phyloP scores from a whole-genome alignment of 2,113 vertebrate species.

The Cryptomyrus ogoouensis region DNA sequence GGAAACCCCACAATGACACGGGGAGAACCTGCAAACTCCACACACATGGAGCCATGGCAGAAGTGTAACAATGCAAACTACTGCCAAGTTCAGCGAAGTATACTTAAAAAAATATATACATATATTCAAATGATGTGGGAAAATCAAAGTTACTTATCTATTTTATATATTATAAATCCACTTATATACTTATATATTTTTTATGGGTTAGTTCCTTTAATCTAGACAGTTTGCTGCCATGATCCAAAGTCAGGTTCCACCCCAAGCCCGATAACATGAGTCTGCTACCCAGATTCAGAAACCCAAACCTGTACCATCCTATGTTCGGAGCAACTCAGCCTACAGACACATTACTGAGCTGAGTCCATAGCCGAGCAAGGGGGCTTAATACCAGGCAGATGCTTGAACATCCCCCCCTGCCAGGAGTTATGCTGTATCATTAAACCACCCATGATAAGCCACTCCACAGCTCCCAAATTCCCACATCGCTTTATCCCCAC shows the following conservation, averaged over 20 bases:
- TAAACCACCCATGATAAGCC: neutral
- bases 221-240: neutral
- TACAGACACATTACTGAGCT: neutral
- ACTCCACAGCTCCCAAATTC: neutral
- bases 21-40: too few relatives aligned
- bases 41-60: too few relatives aligned
- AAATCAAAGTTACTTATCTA: neutral
- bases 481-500: neutral
- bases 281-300: neutral
- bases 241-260: neutral
- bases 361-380: neutral
- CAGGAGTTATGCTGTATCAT: neutral
- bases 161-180: too few relatives aligned
- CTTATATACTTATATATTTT: too few relatives aligned
- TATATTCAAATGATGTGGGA: neutral
- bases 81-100: neutral
- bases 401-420: neutral
- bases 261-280: neutral
- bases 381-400: slow-evolving; percentile 10
- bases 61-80: neutral
- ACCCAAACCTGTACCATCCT: neutral
- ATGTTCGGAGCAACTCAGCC: neutral
- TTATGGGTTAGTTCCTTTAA: neutral
- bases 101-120: neutral
- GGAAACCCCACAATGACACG: neutral